Conservation (phyloP, 2,888 invertebrate genomes). For the Megamerina dolium region DNA sequence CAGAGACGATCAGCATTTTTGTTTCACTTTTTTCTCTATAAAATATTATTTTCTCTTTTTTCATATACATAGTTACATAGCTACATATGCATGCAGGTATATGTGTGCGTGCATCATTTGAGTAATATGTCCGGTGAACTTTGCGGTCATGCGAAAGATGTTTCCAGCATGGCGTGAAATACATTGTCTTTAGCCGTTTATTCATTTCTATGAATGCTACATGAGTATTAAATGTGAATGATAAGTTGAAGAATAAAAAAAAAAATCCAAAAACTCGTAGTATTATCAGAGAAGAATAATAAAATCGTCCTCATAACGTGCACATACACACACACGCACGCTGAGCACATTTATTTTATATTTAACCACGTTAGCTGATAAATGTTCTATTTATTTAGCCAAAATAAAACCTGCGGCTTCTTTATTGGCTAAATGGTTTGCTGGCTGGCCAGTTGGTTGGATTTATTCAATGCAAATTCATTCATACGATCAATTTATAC, state of each 20-base stretch:
- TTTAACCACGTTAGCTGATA: conserved; percentile 28
- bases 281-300: no score
- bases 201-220: no score
- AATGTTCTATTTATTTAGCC: conserved; percentile 32
- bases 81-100: no score
- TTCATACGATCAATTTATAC: no score
- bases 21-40: conserved; percentile 6
- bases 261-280: no score
- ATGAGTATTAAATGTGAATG: no score
- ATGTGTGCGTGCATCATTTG: conserved; percentile 16
- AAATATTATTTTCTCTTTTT: conserved; percentile 6
- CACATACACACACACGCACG: conserved; percentile 5
- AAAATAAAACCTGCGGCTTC: conserved; percentile 13
- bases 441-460: no score
- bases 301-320: no score
- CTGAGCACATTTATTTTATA: no score
- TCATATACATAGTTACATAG: conserved; percentile 1
- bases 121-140: conserved; percentile 33
- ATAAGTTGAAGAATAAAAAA: no score
- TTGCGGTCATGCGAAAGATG: conserved; percentile 30
- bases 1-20: conserved; percentile 7
- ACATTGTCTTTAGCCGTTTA: not conserved
- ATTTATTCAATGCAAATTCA: no score
- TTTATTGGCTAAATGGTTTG: not conserved
- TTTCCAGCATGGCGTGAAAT: conserved; percentile 18